Evolutionary conservation across 2,113 vertebrate species (phyloP).

Genomic region (Benitochromis conjunctus): DNA sequence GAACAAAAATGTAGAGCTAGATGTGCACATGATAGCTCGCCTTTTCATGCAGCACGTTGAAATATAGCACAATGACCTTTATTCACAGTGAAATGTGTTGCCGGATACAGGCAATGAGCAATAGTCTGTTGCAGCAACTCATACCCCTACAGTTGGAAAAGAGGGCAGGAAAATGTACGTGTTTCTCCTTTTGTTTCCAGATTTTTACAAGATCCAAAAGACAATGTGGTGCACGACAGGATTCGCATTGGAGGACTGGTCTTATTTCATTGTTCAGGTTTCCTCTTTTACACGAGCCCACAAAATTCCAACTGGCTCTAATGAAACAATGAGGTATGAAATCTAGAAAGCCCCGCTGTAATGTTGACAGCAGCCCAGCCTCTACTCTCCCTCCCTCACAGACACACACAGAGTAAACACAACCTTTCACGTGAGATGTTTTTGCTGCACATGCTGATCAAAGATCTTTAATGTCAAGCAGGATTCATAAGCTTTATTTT

Average conservation of each 20-base stretch:
- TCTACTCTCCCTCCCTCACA: constrained; percentile 12
- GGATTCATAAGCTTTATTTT: neutral
- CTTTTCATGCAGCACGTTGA: neutral
- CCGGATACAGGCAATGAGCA: neutral
- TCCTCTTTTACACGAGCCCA: neutral
- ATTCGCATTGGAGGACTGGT: neutral
- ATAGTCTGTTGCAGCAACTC: neutral
- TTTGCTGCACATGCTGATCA: neutral
- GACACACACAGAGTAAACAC: constrained; percentile 42
- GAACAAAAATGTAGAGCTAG: neutral
- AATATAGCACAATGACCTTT: neutral
- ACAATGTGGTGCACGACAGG: neutral
- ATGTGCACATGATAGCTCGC: neutral
- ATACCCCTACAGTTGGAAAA: neutral
- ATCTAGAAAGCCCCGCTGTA: constrained; percentile 9
- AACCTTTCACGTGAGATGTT: constrained; percentile 15
- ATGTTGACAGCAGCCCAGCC: constrained; percentile 53
- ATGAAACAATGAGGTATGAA: neutral
- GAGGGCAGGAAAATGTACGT: neutral
- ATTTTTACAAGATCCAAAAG: neutral
- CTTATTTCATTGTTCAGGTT: neutral
- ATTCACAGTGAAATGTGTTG: neutral
- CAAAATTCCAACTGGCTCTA: neutral
- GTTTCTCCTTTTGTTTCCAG: neutral
- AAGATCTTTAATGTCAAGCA: neutral